Evolutionary conservation across 2,113 vertebrate genomes (phyloP), one percentile per base, ranked within the genome.

Genomic region (Cinclus mexicanus): DNA sequence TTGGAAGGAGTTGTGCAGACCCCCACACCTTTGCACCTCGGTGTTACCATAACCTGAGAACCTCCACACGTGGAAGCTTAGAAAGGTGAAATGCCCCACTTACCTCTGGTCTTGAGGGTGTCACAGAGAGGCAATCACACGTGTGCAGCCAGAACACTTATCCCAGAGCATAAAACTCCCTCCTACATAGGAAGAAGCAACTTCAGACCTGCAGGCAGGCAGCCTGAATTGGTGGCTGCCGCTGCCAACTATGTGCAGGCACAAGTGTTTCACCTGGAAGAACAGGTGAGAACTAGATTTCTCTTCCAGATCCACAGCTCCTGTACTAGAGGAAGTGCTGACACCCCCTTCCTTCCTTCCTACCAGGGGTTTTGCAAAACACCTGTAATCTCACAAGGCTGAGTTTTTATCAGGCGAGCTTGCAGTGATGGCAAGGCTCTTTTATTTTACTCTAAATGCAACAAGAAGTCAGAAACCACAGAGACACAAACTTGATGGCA

Each of bases 21-120:
- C 60, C 24, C 33, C 33, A 46, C 16, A 55, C 39, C 24, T 37
- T 8, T n/a, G 22, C 64, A n/a, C 22, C 24, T n/a, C 1, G 0
- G 26, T 21, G 26, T 12, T 26, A 17, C 12, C 23, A 65, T 53
- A 79, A 9, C 18, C 10, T 14, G 42, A 76, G 68, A 55, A 86
- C 37, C 18, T 10, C 12, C 46, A 13, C 0, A 14, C 0, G 0
- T 4, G 4, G 47, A n/a, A 69, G 64, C 39, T 39, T 5, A 25
- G 25, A 33, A 72, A 77, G 33, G 39, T 46, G 53, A 75, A 90
- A 52, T n/a, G 22, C 33, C 14, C n/a, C 13, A 29, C 49, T 89
- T 29, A 57, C 65, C 60, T 64, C 61, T 47, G 31, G 23, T 44
- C 39, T 37, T 22, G 16, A 64, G 14, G 10, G 59, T 12, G 56